Evolutionary conservation across 2,797 vertebrate genomes (phyloP), one percentile per base, ranked within the genome.

Genomic region (Rhincodon typus): DNA sequence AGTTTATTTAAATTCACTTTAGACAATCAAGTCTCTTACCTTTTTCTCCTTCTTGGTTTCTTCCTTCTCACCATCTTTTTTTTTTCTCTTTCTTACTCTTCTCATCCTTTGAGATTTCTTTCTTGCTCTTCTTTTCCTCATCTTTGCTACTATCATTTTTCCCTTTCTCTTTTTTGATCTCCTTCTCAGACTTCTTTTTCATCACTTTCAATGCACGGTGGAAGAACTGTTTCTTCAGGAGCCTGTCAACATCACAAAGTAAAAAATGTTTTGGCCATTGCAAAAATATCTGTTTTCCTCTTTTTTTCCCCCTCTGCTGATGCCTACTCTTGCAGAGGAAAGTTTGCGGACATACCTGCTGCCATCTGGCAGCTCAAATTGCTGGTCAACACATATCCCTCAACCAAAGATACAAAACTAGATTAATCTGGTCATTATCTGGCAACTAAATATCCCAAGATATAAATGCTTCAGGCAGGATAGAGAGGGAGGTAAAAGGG

Each of bases 181-280:
- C 98, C 96, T 99, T 99, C 96, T 99, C 99, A 0, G 98, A 98
- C 96, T 99, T 99, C 98, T 99, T 99, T 98, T 99, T 99, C 99
- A 99, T 99, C 96, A 99, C 99, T 97, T 99, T 99, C 96, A 99
- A 97, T 7, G 99, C 99, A 94, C 99, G 98, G 96, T 99, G 99
- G 97, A 99, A 99, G 97, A 99, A 99, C 96, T 99, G 99, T 96
- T 99, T 99, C 97, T 99, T 99, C 94, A 99, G 97, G 96, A 99
- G 99, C 96, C 99, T 99, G 90, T 6, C 87, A 38, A 50, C 10
- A 95, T 67, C 46, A 62, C 17, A 87, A 42, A 42, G 30, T 23
- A 87, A 46, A 67, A 93, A 8, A 25, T 69, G 38, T 23, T 69
- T 93, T 25, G 19, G 8, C 67, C n/a, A 25, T 3, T 42, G 66